Conservation (phyloP, 2,113 vertebrate species). For the Stictonetta naevosa region DNA sequence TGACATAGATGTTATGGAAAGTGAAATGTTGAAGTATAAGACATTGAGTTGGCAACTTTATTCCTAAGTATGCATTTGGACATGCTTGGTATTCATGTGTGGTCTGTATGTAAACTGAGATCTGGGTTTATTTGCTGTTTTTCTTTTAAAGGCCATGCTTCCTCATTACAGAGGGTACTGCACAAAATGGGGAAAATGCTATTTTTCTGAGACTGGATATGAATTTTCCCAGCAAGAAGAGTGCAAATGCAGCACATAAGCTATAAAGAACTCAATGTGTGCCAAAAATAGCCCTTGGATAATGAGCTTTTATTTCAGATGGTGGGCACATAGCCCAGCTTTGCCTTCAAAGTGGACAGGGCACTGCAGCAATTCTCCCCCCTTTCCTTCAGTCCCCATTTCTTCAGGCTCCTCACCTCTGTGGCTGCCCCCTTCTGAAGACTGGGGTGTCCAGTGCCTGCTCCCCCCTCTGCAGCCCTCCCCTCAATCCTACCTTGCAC, state of each 20-base stretch:
- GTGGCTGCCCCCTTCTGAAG: rapidly evolving
- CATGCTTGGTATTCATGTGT: background rate
- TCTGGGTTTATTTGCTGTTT: background rate
- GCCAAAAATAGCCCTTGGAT: background rate
- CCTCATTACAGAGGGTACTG: background rate
- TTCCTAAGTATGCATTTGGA: background rate
- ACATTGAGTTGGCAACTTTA: background rate
- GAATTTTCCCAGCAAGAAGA: background rate
- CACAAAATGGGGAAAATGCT: background rate
- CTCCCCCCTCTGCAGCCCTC: background rate
- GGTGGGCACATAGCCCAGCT: background rate
- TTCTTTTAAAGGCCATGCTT: background rate
- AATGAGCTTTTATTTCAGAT: background rate
- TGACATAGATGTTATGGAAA: background rate
- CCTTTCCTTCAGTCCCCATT: rapidly evolving
- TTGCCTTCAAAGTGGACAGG: rapidly evolving
- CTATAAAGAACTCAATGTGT: background rate
- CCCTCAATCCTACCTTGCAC: rapidly evolving
- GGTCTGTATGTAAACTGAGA: background rate
- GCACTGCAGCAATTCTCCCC: rapidly evolving
- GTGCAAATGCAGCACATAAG: background rate
- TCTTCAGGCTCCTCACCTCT: background rate
- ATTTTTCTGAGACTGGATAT: background rate
- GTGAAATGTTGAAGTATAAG: background rate
- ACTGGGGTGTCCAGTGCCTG: rapidly evolving